A percentile compares a stretch with the other conserved stretches of the same genome.
Conservation (phyloP, 2,797 vertebrate genomes). For the Hylomyscus alleni region DNA sequence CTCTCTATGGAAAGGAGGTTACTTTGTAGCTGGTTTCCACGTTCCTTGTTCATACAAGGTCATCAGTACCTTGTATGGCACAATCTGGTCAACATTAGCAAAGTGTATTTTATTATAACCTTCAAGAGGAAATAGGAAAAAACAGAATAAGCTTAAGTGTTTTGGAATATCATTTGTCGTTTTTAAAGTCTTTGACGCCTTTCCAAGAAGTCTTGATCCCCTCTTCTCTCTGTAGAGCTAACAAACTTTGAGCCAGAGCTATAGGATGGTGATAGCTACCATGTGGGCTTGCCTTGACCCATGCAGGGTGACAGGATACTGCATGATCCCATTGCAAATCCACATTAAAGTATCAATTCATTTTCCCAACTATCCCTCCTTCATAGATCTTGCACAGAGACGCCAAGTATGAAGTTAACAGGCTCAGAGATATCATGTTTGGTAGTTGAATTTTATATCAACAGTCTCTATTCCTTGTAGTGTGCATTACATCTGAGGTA, state of each 20-base stretch:
- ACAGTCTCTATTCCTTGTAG: not conserved
- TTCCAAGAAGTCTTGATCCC: not conserved
- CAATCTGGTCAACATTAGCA: not conserved
- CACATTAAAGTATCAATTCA: not conserved
- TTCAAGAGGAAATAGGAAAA: not conserved
- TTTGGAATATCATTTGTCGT: not conserved
- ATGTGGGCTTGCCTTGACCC: not conserved
- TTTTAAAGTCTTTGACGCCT: not conserved
- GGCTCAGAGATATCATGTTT: not conserved
- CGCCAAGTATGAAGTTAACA: not conserved
- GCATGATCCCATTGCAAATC: not conserved
- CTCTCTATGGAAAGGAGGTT: not conserved
- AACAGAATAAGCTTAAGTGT: not conserved
- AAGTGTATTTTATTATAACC: not conserved
- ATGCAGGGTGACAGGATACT: not conserved
- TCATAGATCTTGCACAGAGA: not conserved
- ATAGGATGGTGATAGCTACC: not conserved
- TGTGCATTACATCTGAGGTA: not conserved
- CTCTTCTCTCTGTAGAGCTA: not conserved
- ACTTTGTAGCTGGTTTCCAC: not conserved
- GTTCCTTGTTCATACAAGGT: not conserved
- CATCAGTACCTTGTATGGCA: not conserved
- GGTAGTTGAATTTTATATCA: not conserved
- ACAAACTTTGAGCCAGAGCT: not conserved
- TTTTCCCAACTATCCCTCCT: not conserved